Percentiles rank a stretch among this genome's conserved stretches.
phyloP scores from a whole-genome alignment of 2,888 invertebrate species.

The Cybosia mesomella region DNA sequence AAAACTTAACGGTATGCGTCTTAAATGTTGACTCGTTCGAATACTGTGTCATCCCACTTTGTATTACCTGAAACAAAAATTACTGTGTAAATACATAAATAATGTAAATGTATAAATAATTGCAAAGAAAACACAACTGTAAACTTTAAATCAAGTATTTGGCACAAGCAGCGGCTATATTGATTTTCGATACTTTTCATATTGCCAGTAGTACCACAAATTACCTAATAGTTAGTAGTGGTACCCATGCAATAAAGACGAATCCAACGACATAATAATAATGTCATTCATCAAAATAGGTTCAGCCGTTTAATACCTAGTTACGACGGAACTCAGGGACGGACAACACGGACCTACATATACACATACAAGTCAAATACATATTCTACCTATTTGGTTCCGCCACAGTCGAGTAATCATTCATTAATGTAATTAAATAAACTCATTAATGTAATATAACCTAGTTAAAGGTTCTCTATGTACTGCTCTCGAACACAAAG shows the following conservation, averaged over 20 bases:
- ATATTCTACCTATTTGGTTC: not conserved
- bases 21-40: slow-evolving; percentile 36
- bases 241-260: too few species aligned
- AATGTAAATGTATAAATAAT: not conserved
- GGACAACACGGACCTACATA: not conserved
- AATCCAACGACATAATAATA: too few species aligned
- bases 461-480: slow-evolving; percentile 67
- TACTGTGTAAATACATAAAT: slow-evolving; percentile 8
- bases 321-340: not conserved
- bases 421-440: slow-evolving; percentile 44
- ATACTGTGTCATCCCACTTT: slow-evolving; percentile 65
- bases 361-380: not conserved
- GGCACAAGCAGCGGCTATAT: too few species aligned
- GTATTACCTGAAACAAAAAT: slow-evolving; percentile 63
- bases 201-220: too few species aligned
- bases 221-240: too few species aligned
- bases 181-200: too few species aligned
- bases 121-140: not conserved
- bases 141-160: too few species aligned
- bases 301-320: not conserved
- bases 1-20: slow-evolving; percentile 39
- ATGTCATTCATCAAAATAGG: too few species aligned
- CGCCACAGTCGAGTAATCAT: slow-evolving; percentile 38
- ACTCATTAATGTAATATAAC: slow-evolving; percentile 50
- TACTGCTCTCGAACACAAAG: slow-evolving; percentile 63